Conservation (phyloP, 2,113 vertebrate genomes). For the Cephalopholis sonnerati region DNA sequence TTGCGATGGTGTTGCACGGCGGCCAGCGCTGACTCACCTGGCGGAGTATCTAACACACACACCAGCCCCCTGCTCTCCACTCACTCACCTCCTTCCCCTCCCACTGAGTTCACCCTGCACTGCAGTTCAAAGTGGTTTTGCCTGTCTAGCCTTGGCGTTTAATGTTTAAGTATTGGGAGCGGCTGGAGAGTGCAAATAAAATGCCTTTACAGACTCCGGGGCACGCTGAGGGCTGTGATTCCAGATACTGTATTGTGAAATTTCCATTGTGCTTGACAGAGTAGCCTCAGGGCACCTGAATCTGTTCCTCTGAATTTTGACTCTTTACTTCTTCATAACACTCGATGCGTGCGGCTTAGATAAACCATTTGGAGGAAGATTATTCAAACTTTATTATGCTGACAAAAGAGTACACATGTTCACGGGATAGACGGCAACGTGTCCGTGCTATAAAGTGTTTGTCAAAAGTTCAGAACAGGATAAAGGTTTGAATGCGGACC, state of each 20-base stretch:
- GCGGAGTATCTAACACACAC: slow-evolving; percentile 61
- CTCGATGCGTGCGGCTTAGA: slow-evolving; percentile 65
- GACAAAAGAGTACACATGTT: slow-evolving; percentile 69
- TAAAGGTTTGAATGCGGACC: slow-evolving; percentile 66
- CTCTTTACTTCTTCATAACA: slow-evolving; percentile 55
- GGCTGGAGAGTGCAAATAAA: slow-evolving; percentile 87
- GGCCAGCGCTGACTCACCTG: slow-evolving; percentile 77
- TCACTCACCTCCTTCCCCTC: slow-evolving; percentile 75
- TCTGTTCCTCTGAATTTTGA: slow-evolving; percentile 50
- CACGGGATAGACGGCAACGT: slow-evolving; percentile 52
- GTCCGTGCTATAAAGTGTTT: slow-evolving; percentile 64
- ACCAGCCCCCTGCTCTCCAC: slow-evolving; percentile 59
- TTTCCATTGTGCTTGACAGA: slow-evolving; percentile 77
- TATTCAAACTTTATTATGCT: slow-evolving; percentile 55
- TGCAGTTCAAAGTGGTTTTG: slow-evolving; percentile 82
- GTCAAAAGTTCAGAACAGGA: slow-evolving; percentile 65
- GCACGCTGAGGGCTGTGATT: slow-evolving; percentile 82
- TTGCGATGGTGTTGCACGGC: slow-evolving; percentile 51
- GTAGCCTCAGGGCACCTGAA: slow-evolving; percentile 63
- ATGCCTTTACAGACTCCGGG: slow-evolving; percentile 83
- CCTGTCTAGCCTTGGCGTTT: slow-evolving; percentile 85
- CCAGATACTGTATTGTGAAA: slow-evolving; percentile 85
- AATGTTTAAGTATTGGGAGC: slow-evolving; percentile 89
- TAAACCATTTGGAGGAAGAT: slow-evolving; percentile 70
- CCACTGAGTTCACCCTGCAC: slow-evolving; percentile 76